Conservation (phyloP, 2,113 vertebrate genomes). For the Platysteira castanea region DNA sequence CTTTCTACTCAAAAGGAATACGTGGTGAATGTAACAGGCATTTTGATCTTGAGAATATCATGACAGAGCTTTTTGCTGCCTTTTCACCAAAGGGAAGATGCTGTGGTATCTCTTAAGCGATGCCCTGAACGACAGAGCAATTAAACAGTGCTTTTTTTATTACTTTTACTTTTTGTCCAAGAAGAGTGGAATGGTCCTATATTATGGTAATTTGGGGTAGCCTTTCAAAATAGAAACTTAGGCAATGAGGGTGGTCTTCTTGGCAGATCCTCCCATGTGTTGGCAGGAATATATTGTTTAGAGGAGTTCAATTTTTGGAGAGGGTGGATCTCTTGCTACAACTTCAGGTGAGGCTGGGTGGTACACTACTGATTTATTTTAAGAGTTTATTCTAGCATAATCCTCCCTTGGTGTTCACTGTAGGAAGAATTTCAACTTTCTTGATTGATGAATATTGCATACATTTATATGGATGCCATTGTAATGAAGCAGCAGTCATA, state of each 20-base stretch:
- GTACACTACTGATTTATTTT: background rate
- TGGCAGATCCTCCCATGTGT: background rate
- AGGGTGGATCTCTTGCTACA: background rate
- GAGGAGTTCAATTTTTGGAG: background rate
- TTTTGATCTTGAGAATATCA: background rate
- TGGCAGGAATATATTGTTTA: background rate
- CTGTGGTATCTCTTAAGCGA: background rate
- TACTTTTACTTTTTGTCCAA: background rate
- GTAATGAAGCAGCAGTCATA: slow-evolving; percentile 56
- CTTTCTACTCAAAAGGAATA: background rate
- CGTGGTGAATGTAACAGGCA: background rate
- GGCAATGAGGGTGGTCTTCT: background rate
- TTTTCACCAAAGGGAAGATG: background rate
- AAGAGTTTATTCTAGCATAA: slow-evolving; percentile 4
- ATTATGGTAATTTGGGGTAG: background rate
- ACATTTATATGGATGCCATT: slow-evolving; percentile 64
- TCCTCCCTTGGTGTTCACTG: background rate
- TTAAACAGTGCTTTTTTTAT: background rate
- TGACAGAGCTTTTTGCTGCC: background rate
- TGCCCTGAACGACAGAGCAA: background rate
- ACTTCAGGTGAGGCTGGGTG: background rate
- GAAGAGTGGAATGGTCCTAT: background rate
- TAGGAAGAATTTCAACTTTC: slow-evolving; percentile 53
- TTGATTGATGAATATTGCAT: slow-evolving; percentile 47
- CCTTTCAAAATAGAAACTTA: background rate